Evolutionary conservation across 2,113 vertebrate genomes (phyloP), one percentile per base, ranked within the genome.

Genomic region (Lagopus leucura): DNA sequence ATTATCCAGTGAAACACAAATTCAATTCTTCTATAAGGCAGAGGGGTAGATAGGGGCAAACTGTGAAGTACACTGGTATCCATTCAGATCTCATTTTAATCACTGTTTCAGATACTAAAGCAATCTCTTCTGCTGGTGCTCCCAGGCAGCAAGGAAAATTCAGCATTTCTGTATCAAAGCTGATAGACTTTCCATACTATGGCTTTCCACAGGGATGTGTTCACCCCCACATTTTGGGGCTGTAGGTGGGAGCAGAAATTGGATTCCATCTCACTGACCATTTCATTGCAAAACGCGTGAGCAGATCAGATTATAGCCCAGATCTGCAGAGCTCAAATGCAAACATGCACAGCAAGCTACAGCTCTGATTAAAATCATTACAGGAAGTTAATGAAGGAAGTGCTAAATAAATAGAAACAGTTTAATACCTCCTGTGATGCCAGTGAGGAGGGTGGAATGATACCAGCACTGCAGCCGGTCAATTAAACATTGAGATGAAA

Each of bases 401-500:
- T 8, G 61, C 25, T 55, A 65, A 43, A 57, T 66, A 81, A 52
- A 83, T 15, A 38, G 45, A 89, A 91, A 34, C 80, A 38, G 57
- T 52, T 92, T 78, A 78, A 89, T 78, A 74, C 77, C 8, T 61
- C 32, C 45, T 48, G 75, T n/a, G 36, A 27, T 24, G 50, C 69
- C 74, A 75, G 50, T 2, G 48, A 81, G 69, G 27, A 32, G 93
- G 91, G 91, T 28, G 93, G 81, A 74, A 92, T 69, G 77, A 89
- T 52, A 63, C 47, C 65, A 82, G 69, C 34, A 10, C 13, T 0
- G 27, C 48, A 74, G 43, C 80, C n/a, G 86, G 82, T 67, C 95
- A 64, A 48, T 86, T 95, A 93, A 32, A 58, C 52, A 58, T 32
- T 10, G 12, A 95, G 93, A 96, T 95, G 89, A 96, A 95, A 96